Conservation (phyloP, 2,797 vertebrate genomes). For the Notoglanidium macrostoma region DNA sequence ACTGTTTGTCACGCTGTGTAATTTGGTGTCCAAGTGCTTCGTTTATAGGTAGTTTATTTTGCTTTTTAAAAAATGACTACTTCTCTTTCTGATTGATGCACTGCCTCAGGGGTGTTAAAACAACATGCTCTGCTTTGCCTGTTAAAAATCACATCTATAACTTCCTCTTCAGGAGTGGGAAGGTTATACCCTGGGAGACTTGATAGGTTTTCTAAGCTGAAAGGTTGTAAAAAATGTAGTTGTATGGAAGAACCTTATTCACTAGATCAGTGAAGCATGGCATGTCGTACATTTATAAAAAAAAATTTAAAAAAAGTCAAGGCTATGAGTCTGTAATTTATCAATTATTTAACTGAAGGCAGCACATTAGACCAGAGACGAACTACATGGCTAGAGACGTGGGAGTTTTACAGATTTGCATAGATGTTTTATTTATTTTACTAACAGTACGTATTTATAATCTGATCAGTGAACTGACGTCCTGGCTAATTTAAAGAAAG, state of each 20-base stretch:
- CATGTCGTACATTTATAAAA: background rate
- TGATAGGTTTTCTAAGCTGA: background rate
- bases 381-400: background rate
- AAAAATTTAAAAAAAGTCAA: background rate
- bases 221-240: background rate
- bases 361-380: background rate
- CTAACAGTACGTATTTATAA: background rate
- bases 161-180: background rate
- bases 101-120: background rate
- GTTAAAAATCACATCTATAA: constrained; percentile 8
- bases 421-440: background rate
- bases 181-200: background rate
- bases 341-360: background rate
- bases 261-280: background rate
- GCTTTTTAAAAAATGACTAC: background rate
- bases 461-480: background rate
- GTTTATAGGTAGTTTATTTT: background rate
- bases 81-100: background rate
- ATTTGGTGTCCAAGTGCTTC: background rate
- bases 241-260: background rate
- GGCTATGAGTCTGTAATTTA: background rate
- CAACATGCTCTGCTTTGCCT: background rate
- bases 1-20: background rate
- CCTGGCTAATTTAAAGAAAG: background rate
- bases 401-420: background rate